phyloP scores from a whole-genome alignment of 2,797 vertebrate genomes.

The Danio tinwini region DNA sequence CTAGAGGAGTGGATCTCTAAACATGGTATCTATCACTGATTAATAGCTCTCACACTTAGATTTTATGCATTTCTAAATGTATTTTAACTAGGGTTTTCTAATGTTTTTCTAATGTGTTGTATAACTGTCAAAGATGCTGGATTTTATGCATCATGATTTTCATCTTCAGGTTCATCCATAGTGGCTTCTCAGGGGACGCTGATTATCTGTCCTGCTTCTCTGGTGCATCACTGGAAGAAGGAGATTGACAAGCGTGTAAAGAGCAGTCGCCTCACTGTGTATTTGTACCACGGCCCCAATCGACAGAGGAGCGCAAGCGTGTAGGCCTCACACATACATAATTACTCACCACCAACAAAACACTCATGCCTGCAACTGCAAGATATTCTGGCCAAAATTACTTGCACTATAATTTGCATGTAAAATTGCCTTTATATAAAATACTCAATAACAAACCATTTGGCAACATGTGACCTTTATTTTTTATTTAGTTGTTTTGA shows the following conservation, averaged over 20 bases:
- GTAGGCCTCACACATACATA: constrained; percentile 34
- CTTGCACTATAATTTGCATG: not conserved
- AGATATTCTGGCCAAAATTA: not conserved
- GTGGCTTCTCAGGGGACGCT: constrained; percentile 82
- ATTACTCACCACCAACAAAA: constrained; percentile 3
- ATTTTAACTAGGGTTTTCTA: not conserved
- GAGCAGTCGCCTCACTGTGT: constrained; percentile 79
- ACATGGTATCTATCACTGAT: constrained; percentile 69
- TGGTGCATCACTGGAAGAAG: constrained; percentile 95
- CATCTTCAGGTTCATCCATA: constrained; percentile 75
- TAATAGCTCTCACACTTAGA: not conserved
- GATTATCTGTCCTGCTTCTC: constrained; percentile 93
- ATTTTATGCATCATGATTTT: not conserved
- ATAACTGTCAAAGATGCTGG: not conserved
- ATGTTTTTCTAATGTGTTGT: not conserved
- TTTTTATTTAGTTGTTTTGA: not conserved
- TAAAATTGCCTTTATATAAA: not conserved
- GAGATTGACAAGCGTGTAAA: constrained; percentile 86
- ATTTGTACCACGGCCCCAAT: constrained; percentile 89
- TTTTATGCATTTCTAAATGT: not conserved
- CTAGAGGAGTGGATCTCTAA: constrained; percentile 83
- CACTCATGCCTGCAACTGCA: too few species aligned
- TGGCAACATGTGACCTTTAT: not conserved
- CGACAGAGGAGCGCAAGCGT: constrained; percentile 77
- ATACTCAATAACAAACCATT: not conserved